Evolutionary conservation across 2,113 vertebrate species (phyloP), one percentile per base, ranked within the genome.

Genomic region (Daphoenositta chrysoptera): DNA sequence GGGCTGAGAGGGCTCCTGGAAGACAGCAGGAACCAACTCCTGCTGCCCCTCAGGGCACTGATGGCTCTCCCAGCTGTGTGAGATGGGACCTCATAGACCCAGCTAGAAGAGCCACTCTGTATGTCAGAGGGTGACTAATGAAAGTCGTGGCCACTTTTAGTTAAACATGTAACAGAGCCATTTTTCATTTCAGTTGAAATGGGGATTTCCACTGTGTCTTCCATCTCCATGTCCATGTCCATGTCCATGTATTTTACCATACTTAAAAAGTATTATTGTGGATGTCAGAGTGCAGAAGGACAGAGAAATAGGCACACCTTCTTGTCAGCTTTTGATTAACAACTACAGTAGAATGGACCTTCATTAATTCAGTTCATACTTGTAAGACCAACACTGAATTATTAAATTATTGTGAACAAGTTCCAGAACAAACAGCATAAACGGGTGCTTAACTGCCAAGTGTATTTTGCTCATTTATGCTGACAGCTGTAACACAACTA

Each of bases 391-490:
- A 83, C 33, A 72, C 0, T 58, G 42, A 83, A 72, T 94, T 93
- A 87, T 60, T 72, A 72, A 83, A 93, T 92, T 77, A 89, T 13
- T 56, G 48, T 33, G 19, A 95, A 80, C 47, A 65, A 76, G 61
- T 83, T 83, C 45, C 73, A 85, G 70, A 95, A 82, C 12, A 90
- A 97, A 87, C 21, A 92, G n/a, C 28, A 45, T 71, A 91, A 89
- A 87, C 4, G 1, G 40, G 69, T 83, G 60, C 53, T 87, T 72
- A 91, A 79, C 61, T 72, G n/a, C 13, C 54, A 84, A 76, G 31
- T 50, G 22, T 95, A 76, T 77, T 89, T 90, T 61, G 3, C 33
- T 87, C 21, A 91, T 84, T 87, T 76, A 40, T 53, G n/a, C 33
- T 87, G 93, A 87, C 82, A 91, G 70, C 70, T 87, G 50, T 50